Evolutionary conservation across 2,797 vertebrate genomes (phyloP).

Genomic region (Ctenochaetus hawaiiensis): DNA sequence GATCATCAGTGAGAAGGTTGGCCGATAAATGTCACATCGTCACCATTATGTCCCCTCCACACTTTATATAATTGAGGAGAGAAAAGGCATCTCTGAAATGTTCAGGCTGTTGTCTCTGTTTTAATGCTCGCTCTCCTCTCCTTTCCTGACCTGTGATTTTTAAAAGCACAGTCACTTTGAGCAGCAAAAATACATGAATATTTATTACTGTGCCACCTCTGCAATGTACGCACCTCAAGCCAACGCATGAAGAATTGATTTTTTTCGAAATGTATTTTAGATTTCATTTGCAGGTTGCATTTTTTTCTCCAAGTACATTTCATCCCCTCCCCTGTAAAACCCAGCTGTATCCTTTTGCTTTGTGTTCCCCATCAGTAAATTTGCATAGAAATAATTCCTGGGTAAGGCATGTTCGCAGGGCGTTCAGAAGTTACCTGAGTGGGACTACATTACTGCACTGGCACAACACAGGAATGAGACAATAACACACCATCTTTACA

Average conservation of each 20-base stretch:
- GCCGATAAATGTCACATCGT: conserved; percentile 73
- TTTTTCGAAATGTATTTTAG: conserved; percentile 59
- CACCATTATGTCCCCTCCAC: conserved; percentile 46
- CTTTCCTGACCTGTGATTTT: conserved; percentile 47
- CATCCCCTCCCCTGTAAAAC: conserved; percentile 41
- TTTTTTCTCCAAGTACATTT: conserved; percentile 37
- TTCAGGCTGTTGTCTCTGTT: conserved; percentile 41
- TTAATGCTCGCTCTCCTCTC: conserved; percentile 25
- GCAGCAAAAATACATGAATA: conserved; percentile 63
- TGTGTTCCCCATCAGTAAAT: conserved; percentile 52
- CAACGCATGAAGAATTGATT: conserved; percentile 57
- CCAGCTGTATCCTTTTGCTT: conserved; percentile 28
- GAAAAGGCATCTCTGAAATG: conserved; percentile 33
- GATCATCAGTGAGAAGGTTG: conserved; percentile 63
- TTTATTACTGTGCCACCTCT: conserved; percentile 61
- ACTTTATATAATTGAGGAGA: conserved; percentile 33
- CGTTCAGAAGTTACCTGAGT: conserved; percentile 36
- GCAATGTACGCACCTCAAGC: conserved; percentile 39
- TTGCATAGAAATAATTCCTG: conserved; percentile 63
- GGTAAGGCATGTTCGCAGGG: conserved; percentile 45
- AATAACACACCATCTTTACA: conserved; percentile 2
- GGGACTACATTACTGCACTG: conserved; percentile 13
- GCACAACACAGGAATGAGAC: conserved; percentile 11
- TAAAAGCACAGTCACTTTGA: conserved; percentile 50
- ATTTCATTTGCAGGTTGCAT: conserved; percentile 63